Evolutionary conservation across 2,888 invertebrate species (phyloP), one percentile per base, ranked within the genome.

Genomic region (Sthenelais limicola): DNA sequence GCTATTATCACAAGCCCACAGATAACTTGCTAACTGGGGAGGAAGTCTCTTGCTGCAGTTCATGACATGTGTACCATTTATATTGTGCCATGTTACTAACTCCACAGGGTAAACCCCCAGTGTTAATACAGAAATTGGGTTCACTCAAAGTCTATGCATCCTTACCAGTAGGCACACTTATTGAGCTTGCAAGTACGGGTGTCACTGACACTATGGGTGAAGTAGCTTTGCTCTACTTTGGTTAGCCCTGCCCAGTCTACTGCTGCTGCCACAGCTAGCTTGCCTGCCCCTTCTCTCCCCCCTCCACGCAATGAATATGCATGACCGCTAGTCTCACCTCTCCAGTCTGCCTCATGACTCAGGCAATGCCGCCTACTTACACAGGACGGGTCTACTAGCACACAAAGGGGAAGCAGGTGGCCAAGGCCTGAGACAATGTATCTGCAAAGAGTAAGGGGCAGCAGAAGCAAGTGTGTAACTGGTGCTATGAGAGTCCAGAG

Each of bases 261-360:
- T 35, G 58, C 58, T 58, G 24, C 54, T n/a, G n/a, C 54, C 54
- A 54, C 54, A 7, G 62, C 62, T 43, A 62, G 38, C 62, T 62
- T 43, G 24, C 62, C 62, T 35, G 58, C 58, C 30, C 15, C 56
- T 24, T 24, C 62, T n/a, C 38, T 43, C 38, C 38, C 62, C 38
- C 62, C 38, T 26, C 26, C 33, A n/a, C 56, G 12, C 56, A 32
- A 62, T 62, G 62, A 62, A 62, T 62, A 62, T 62, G 62, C 62
- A 62, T 62, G 62, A 35, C 38, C 35, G 35, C 62, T 24, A 62
- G 62, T 62, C 62, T 62, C 62, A 62, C 62, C 62, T 62, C 62
- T 62, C 15, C 62, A 21, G 62, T 62, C 62, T 62, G 62, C 62
- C 62, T 21, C 62, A 62, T 62, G 62, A 62, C 62, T 62, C 62